phyloP scores from a whole-genome alignment of 2,888 invertebrate genomes.

The Campoplex nolae region DNA sequence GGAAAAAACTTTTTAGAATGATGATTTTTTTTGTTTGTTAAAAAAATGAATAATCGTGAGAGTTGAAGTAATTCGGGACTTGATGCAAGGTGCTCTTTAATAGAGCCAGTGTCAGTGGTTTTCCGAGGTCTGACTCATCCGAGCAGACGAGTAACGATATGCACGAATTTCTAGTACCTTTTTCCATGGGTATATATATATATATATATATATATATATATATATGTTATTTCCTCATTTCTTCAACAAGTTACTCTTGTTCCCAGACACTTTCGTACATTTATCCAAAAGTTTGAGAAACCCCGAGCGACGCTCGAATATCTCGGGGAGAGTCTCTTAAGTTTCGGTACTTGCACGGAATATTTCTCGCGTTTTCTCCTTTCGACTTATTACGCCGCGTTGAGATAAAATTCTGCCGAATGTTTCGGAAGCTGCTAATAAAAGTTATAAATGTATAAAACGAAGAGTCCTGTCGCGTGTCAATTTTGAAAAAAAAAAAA shows the following conservation, averaged over 20 bases:
- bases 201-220: slow-evolving; percentile 9
- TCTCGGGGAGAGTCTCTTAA: background rate
- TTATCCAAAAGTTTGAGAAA: background rate
- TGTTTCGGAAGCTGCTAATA: background rate
- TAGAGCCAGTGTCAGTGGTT: background rate
- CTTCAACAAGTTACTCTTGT: slow-evolving; percentile 18
- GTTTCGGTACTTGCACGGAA: background rate
- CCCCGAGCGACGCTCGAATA: background rate
- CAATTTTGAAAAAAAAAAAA: background rate
- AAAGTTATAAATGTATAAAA: background rate
- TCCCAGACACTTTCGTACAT: background rate
- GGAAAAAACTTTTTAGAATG: background rate
- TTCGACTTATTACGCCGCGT: background rate
- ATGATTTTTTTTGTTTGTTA: background rate
- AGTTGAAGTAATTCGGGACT: no score
- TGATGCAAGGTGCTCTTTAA: background rate
- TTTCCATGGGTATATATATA: background rate
- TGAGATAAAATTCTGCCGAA: background rate
- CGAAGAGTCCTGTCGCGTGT: background rate
- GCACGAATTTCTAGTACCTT: slow-evolving; percentile 6
- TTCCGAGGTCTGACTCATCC: background rate
- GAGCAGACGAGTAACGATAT: background rate
- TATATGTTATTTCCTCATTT: slow-evolving; percentile 9
- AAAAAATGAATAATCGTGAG: background rate
- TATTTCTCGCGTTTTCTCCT: background rate